phyloP scores from a whole-genome alignment of 1,140 invertebrate species.

The Trichoplusia ni region DNA sequence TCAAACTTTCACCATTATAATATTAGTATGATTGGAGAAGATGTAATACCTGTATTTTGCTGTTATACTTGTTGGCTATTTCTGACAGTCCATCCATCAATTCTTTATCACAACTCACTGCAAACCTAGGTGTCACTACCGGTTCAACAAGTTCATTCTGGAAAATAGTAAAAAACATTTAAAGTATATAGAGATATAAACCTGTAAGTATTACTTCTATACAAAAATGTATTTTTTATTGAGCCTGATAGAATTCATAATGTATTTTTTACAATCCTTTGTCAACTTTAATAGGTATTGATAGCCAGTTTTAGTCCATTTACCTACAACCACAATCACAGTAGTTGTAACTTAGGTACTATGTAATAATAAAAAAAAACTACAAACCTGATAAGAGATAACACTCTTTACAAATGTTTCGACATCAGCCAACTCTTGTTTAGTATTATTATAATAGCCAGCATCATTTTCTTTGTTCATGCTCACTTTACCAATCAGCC shows the following conservation, averaged over 20 bases:
- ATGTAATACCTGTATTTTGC: constrained; percentile 88
- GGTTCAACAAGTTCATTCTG: constrained; percentile 89
- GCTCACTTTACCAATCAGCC: constrained; percentile 94
- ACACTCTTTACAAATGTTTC: constrained; percentile 86
- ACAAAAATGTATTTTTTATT: too few relatives aligned
- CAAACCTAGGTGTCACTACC: constrained; percentile 94
- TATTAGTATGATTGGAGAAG: not conserved
- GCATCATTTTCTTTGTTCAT: constrained; percentile 85
- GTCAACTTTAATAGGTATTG: too few relatives aligned
- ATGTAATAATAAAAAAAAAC: too few relatives aligned
- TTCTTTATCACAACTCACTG: constrained; percentile 88
- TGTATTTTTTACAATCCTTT: too few relatives aligned
- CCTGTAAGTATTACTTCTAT: too few relatives aligned
- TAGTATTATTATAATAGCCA: constrained; percentile 82
- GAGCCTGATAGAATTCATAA: too few relatives aligned
- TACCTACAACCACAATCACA: too few relatives aligned
- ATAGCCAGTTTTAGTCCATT: too few relatives aligned
- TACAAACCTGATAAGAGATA: constrained; percentile 15
- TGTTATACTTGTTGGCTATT: constrained; percentile 86
- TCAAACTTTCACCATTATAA: not conserved
- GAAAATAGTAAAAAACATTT: constrained; percentile 51
- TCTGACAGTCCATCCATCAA: constrained; percentile 86
- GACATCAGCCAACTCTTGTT: constrained; percentile 83
- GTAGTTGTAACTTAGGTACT: too few relatives aligned
- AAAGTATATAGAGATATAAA: too few relatives aligned